These are phyloP conservation scores for Bergia puertoricense DNA, from an alignment of 92 coral and sea anemone species.

Conservation along the genomic window DNA sequence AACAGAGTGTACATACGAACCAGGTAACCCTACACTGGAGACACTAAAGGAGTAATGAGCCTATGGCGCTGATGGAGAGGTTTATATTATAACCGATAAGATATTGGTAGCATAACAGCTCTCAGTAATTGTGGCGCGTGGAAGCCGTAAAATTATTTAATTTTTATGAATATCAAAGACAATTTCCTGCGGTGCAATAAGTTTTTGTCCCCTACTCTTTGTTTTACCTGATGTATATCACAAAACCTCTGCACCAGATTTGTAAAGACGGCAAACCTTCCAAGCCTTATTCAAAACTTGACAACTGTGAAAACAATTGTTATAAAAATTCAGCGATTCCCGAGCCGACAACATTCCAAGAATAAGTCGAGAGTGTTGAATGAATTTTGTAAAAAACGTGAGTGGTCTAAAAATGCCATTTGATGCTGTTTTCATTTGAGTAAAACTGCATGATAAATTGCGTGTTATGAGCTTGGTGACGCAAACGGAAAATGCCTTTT, in stretches of 20 bases:
- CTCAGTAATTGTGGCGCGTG: conserved; percentile 10
- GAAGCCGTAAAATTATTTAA: not conserved
- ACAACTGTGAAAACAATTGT: not conserved
- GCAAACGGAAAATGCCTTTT: not conserved
- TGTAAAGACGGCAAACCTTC: not conserved
- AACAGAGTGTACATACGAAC: not conserved
- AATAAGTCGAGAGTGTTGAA: not conserved
- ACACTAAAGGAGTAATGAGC: not conserved
- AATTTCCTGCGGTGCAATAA: not conserved
- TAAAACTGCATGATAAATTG: not conserved
- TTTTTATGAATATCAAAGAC: not conserved
- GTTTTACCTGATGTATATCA: not conserved
- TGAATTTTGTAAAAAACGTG: not conserved
- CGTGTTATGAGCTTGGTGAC: not conserved
- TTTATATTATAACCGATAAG: not conserved
- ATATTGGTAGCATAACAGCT: conserved; percentile 1
- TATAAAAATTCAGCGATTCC: not conserved
- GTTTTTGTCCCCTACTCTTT: not conserved
- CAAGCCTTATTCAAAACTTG: too few relatives aligned
- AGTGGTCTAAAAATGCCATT: not conserved
- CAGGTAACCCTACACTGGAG: not conserved
- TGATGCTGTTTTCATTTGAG: not conserved
- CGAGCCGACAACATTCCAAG: not conserved
- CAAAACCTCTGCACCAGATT: not conserved
- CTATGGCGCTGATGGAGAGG: not conserved